Evolutionary conservation across 2,797 vertebrate genomes (phyloP).

Genomic region (Molothrus ater): DNA sequence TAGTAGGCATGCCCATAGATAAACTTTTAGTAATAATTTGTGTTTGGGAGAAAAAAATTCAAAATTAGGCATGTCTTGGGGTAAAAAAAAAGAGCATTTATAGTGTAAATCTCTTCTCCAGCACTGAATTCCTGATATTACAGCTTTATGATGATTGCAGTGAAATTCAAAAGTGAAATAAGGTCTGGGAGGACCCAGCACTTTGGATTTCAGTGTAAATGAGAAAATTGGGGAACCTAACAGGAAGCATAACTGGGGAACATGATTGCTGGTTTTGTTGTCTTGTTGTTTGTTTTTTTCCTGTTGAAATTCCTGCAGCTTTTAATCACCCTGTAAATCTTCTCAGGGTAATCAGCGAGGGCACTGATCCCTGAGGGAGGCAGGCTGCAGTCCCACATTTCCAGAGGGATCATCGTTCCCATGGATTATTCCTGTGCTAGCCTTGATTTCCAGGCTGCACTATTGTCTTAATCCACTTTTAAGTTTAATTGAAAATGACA

Average conservation of each 20-base stretch:
- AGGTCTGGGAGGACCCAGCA: neutral
- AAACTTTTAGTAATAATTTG: neutral
- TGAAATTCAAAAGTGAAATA: neutral
- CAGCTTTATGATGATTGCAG: neutral
- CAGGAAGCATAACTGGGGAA: neutral
- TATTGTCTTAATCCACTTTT: neutral
- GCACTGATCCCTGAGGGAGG: neutral
- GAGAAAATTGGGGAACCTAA: neutral
- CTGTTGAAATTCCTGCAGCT: neutral
- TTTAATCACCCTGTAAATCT: neutral
- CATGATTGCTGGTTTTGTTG: neutral
- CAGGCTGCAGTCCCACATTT: neutral
- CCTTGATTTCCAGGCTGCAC: neutral
- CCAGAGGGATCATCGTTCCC: neutral
- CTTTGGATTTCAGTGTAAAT: neutral
- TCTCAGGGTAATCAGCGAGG: neutral
- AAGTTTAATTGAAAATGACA: neutral
- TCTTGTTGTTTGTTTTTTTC: neutral
- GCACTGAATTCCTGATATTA: neutral
- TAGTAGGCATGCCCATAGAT: neutral
- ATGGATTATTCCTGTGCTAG: neutral
- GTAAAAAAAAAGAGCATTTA: neutral
- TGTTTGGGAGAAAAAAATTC: neutral
- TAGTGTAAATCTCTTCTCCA: neutral
- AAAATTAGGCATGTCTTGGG: neutral